A percentile compares a stretch with the other conserved stretches of the same genome.
These are phyloP conservation scores for Melanocharis versteri DNA, from an alignment of 2,113 vertebrate species.

Conservation along the genomic window DNA sequence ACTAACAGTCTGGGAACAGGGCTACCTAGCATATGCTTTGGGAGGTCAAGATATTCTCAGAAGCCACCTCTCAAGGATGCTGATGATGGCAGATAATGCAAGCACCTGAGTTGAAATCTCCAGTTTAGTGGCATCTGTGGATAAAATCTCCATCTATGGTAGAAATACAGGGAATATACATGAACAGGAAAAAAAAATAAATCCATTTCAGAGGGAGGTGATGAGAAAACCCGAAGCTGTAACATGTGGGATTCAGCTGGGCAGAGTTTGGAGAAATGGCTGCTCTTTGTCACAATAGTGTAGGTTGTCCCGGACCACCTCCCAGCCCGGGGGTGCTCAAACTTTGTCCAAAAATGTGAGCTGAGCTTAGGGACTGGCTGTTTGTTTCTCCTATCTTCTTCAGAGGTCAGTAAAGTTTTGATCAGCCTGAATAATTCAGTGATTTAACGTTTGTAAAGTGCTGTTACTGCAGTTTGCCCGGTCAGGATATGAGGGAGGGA, in stretches of 20 bases:
- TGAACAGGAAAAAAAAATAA: neutral
- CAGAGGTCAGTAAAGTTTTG: neutral
- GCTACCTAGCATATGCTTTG: neutral
- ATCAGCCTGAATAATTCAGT: neutral
- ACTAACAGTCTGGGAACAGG: neutral
- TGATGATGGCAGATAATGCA: neutral
- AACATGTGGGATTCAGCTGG: neutral
- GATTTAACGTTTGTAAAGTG: neutral
- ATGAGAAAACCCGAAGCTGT: neutral
- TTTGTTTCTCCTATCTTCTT: neutral
- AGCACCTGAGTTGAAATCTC: neutral
- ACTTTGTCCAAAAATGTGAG: neutral
- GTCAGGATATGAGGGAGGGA: neutral
- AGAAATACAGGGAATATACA: neutral
- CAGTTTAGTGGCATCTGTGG: neutral
- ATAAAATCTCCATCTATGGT: neutral
- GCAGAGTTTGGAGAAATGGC: neutral
- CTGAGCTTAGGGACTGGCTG: neutral
- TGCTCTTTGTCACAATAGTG: neutral
- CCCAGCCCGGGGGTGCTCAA: neutral
- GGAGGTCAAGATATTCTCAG: neutral
- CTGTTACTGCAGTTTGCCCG: neutral
- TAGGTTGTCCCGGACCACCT: neutral
- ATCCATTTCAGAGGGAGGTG: neutral
- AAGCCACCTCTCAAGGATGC: neutral